phyloP scores from a whole-genome alignment of 2,888 invertebrate species.

The Zootermopsis nevadensis region DNA sequence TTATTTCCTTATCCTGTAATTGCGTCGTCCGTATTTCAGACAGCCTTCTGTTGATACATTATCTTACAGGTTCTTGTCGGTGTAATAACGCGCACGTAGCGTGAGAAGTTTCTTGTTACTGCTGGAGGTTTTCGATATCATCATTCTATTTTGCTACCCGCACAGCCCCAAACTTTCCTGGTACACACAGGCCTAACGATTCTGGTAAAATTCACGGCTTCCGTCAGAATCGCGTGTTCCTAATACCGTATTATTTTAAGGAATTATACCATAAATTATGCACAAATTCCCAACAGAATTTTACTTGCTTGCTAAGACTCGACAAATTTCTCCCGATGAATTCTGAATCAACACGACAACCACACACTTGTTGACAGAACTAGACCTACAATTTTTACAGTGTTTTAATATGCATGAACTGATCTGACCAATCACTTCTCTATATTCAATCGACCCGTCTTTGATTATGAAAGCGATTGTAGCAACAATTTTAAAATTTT shows the following conservation, averaged over 20 bases:
- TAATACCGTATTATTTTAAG: background rate
- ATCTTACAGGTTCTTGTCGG: background rate
- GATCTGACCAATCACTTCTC: background rate
- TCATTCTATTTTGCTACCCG: background rate
- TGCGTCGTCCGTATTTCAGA: no score
- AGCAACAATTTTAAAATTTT: no score
- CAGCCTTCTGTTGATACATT: no score
- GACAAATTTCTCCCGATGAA: background rate
- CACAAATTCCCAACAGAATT: background rate
- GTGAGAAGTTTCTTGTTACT: background rate
- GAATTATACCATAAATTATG: background rate
- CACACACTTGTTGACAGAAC: background rate
- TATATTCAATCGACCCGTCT: background rate
- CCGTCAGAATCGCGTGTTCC: background rate
- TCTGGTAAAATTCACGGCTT: background rate
- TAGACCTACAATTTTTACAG: background rate
- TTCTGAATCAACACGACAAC: background rate
- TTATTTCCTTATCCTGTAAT: no score
- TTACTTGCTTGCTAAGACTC: background rate
- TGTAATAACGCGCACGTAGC: background rate
- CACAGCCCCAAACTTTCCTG: background rate
- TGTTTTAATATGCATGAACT: background rate
- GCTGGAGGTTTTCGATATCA: background rate
- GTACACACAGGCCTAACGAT: background rate
- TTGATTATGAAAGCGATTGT: no score